These are phyloP conservation scores for Drosophila pallidifrons DNA, from an alignment of 1,140 invertebrate species.

Conservation along the genomic window DNA sequence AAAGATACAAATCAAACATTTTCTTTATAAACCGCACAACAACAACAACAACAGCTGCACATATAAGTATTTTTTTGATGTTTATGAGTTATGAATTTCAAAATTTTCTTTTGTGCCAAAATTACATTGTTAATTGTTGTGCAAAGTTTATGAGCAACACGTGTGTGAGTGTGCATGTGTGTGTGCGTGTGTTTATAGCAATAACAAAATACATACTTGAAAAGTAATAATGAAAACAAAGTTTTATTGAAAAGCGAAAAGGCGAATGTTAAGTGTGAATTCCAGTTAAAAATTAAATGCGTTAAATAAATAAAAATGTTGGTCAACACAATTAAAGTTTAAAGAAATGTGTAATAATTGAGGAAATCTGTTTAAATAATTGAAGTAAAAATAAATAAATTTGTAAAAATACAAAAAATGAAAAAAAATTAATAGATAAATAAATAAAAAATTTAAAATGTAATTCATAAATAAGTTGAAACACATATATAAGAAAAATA, in stretches of 20 bases:
- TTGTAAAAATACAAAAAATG: too few species aligned
- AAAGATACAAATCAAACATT: conserved; percentile 25
- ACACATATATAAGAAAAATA: too few species aligned
- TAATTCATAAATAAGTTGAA: too few species aligned
- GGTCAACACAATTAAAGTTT: not conserved
- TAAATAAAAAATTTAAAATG: too few species aligned
- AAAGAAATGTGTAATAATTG: not conserved
- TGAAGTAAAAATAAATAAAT: too few species aligned
- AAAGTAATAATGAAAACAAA: not conserved
- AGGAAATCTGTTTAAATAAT: too few species aligned
- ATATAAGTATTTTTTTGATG: conserved; percentile 7
- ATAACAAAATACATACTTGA: not conserved
- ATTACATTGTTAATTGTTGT: conserved; percentile 32
- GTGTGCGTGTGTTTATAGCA: not conserved
- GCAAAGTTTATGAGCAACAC: conserved; percentile 30
- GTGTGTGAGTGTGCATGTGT: not conserved
- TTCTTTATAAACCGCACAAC: conserved; percentile 4
- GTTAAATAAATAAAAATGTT: not conserved
- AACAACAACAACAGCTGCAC: conserved; percentile 7
- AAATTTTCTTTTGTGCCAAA: conserved; percentile 44
- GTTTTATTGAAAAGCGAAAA: not conserved
- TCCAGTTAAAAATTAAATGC: not conserved
- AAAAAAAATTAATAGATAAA: too few species aligned
- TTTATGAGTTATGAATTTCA: conserved; percentile 26
- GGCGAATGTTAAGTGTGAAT: conserved; percentile 1